Evolutionary conservation across 2,797 vertebrate species (phyloP), one percentile per base, ranked within the genome.

Genomic region (Myotis planiceps): DNA sequence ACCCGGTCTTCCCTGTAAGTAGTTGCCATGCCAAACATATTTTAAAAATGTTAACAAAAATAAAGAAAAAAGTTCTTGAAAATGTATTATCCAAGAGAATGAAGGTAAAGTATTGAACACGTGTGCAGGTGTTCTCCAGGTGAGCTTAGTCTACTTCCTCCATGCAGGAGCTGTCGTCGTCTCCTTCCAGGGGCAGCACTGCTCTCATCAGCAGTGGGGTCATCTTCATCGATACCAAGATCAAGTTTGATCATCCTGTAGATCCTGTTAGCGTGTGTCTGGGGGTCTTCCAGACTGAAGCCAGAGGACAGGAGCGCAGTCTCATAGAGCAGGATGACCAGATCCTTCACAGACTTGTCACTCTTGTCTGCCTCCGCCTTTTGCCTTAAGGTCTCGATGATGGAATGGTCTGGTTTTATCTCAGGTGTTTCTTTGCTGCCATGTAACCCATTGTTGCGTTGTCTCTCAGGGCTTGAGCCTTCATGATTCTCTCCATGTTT

Each of bases 91-190:
- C 72, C 47, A 18, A 75, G 72, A 45, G 72, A 75, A 75, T 45
- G 19, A 75, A 75, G 29, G 72, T 49, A 49, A 75, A 75, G 72
- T 75, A 75, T 12, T 32, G 5, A 75, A 32, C 72, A 49, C 9
- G 9, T n/a, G 27, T 47, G 19, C 42, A 74, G 27, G 42, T 47
- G 19, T 49, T n/a, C 29, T 75, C 19, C 45, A 49, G 29, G 45
- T 49, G 72, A 75, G 45, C 72, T 75, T 49, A 32, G 72, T 49
- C 45, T 74, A 32, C 9, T n/a, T 74, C 42, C 29, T 74, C 45
- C 42, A 45, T 19, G 27, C 2, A 1, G 6, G 29, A 49, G 5
- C 2, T 12, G 29, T n/a, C 5, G 19, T 12, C 3, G 1, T 19
- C 9, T 32, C 16, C 71, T 74, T 49, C 1, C 27, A 74, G 27